Evolutionary conservation across 2,888 invertebrate species (phyloP), one percentile per base, ranked within the genome.

Genomic region (Netelia melanura): DNA sequence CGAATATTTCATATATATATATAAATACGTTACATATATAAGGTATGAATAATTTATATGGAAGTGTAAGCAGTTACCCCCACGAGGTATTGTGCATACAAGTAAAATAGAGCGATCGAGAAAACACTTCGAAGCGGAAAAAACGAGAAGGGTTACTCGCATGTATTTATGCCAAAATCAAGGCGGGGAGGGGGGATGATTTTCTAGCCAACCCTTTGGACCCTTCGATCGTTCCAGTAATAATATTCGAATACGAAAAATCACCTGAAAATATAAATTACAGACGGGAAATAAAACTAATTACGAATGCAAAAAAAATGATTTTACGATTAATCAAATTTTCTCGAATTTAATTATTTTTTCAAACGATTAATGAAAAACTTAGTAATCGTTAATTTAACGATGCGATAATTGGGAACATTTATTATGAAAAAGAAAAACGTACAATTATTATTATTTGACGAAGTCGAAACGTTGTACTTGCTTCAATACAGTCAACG

Each of bases 41-140:
- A 9, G 17, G 58, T 43, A 67, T 77, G 77, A 77, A 67, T 77
- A 77, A 58, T 67, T 67, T 58, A n/a, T 44, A 44, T 43, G 14
- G 14, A 38, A 44, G 54, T 38, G 43, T 58, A 67, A 56, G 77
- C 43, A 38, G 38, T 23, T 76, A 38, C 56, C 3, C 43, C 56
- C 14, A 17, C 44, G 67, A 67, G 65, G 65, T 9, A 65, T 65
- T 38, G 76, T 54, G 65, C 52, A 54, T 56, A 65, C 64, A 38
- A 67, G 48, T 77, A 67, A 67, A 58, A 77, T 44, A 61, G 56
- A 77, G 58, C 44, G 67, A 77, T 56, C 56, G 58, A 52, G 58
- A 52, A 38, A 54, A 48, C 54, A 65, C 65, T 54, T 65, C 54
- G 54, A 21, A 76, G 43, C 65, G 25, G 21, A 21, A 54, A 52